Evolutionary conservation across 2,888 invertebrate genomes (phyloP).

Genomic region (Tetranychus truncatus): DNA sequence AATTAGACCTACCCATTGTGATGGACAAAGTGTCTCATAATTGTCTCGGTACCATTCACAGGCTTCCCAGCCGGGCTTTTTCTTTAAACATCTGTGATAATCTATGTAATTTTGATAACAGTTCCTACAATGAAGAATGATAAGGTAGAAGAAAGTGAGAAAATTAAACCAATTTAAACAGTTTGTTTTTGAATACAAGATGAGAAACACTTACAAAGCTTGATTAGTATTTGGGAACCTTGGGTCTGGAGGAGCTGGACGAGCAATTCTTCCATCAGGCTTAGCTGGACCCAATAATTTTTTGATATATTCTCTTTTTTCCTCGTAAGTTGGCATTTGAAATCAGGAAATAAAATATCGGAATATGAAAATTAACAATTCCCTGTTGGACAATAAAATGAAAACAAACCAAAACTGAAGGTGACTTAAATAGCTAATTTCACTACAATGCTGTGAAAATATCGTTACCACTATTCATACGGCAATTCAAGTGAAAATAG

Average conservation of each 20-base stretch:
- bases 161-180: too few relatives aligned
- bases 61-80: conserved; percentile 66
- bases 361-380: not conserved
- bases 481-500: too few relatives aligned
- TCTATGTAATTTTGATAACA: conserved; percentile 85
- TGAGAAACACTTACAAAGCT: conserved; percentile 46
- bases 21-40: conserved; percentile 63
- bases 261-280: not conserved
- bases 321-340: not conserved
- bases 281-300: not conserved
- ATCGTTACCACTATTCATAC: not conserved
- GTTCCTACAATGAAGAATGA: conserved; percentile 42
- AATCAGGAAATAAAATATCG: not conserved
- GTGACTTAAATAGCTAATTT: not conserved
- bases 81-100: conserved; percentile 75
- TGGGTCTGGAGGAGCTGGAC: conserved; percentile 63
- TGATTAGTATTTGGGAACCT: conserved; percentile 91
- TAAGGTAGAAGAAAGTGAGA: not conserved
- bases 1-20: conserved; percentile 44
- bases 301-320: not conserved
- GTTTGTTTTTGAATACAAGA: too few relatives aligned
- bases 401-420: not conserved
- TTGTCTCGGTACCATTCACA: conserved; percentile 76
- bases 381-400: not conserved
- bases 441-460: not conserved